These are phyloP conservation scores for Lepus townsendii DNA, from an alignment of 2,797 vertebrate species.

Conservation along the genomic window DNA sequence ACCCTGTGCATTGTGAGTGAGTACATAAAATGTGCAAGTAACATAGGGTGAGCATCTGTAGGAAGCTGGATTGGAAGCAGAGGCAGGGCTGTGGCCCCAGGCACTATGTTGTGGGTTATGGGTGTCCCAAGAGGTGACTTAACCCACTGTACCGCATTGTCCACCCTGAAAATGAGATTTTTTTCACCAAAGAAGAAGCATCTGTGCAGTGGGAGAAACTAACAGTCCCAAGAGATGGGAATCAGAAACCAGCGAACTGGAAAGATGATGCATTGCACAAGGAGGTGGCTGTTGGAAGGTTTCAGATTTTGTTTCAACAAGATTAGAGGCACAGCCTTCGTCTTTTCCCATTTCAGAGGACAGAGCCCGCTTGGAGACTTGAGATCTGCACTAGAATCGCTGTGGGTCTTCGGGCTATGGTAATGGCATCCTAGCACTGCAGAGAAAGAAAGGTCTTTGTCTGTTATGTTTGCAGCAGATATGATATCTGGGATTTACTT, in stretches of 20 bases:
- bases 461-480: background rate
- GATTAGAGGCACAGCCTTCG: background rate
- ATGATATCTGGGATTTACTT: background rate
- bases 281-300: background rate
- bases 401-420: constrained; percentile 7
- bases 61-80: no score
- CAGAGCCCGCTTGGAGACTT: background rate
- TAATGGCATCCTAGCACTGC: background rate
- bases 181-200: background rate
- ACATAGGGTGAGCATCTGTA: no score
- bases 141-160: no score
- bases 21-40: background rate
- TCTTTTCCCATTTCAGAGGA: background rate
- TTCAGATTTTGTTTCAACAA: background rate
- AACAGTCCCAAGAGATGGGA: background rate
- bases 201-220: background rate
- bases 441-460: constrained; percentile 12
- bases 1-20: background rate
- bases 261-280: background rate
- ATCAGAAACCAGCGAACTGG: background rate
- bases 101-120: no score
- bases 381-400: background rate
- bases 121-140: no score
- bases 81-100: no score
- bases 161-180: no score